phyloP scores from a whole-genome alignment of 2,888 invertebrate genomes.

The Epinotia bilunana region DNA sequence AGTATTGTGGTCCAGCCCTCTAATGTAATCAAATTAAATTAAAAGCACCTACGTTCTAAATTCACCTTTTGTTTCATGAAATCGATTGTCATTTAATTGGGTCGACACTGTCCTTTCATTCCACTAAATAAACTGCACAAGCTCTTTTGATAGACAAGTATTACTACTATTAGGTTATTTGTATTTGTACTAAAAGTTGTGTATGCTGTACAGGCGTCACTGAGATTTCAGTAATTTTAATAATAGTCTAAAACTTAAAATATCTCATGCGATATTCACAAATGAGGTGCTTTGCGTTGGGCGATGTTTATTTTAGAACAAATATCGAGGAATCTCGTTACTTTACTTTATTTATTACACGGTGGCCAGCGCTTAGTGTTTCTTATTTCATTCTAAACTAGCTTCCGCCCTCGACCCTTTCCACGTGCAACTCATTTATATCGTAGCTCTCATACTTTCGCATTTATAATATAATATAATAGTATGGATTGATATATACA shows the following conservation, averaged over 20 bases:
- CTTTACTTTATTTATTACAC: too few species aligned
- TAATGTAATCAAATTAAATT: background rate
- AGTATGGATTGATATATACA: too few species aligned
- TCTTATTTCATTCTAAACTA: too few species aligned
- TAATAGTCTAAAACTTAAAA: background rate
- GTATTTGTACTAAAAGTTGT: background rate
- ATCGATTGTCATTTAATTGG: background rate
- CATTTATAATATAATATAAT: too few species aligned
- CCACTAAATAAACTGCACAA: background rate
- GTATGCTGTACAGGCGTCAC: background rate
- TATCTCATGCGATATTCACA: background rate
- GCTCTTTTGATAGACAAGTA: too few species aligned
- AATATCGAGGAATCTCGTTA: too few species aligned
- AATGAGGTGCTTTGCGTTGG: background rate
- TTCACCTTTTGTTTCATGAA: background rate
- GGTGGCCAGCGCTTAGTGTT: too few species aligned
- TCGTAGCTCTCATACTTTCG: too few species aligned
- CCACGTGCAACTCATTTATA: too few species aligned
- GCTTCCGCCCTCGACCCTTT: too few species aligned
- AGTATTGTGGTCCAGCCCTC: background rate
- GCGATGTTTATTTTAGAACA: background rate
- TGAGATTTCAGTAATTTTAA: background rate
- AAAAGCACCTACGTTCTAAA: background rate
- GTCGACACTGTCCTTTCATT: background rate
- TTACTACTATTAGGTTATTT: too few species aligned